Evolutionary conservation across 2,888 invertebrate species (phyloP).

Genomic region (Lithodes maja): DNA sequence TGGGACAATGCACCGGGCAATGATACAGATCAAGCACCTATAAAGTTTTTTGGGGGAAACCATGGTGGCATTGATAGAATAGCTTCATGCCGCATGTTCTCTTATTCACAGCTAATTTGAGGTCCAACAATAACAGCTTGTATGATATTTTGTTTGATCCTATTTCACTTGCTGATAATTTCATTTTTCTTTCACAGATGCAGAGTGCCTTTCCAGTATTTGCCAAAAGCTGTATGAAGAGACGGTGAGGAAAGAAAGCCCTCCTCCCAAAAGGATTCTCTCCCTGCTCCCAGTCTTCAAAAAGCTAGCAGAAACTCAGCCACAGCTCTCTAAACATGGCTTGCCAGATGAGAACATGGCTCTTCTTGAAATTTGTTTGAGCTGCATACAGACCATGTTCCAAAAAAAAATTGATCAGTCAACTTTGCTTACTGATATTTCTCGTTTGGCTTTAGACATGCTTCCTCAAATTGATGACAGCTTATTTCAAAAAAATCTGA

Average conservation of each 20-base stretch:
- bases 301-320: slow-evolving; percentile 25
- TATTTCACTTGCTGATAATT: too few species aligned
- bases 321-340: background rate
- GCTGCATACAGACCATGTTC: slow-evolving; percentile 16
- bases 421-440: background rate
- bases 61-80: too few species aligned
- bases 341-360: slow-evolving; percentile 29
- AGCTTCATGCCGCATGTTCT: too few species aligned
- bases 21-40: too few species aligned
- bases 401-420: slow-evolving; percentile 12
- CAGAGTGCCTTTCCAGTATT: background rate
- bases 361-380: slow-evolving; percentile 29
- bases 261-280: slow-evolving; percentile 29
- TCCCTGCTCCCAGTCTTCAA: slow-evolving; percentile 33
- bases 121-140: too few species aligned
- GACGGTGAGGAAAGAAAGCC: slow-evolving; percentile 2
- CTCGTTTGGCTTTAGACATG: background rate
- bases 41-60: too few species aligned
- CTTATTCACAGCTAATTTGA: too few species aligned
- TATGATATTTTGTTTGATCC: too few species aligned
- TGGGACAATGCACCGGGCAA: too few species aligned
- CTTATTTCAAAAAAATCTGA: slow-evolving; percentile 6
- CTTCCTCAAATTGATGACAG: slow-evolving; percentile 22
- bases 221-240: slow-evolving; percentile 44
- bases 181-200: slow-evolving; percentile 24